Evolutionary conservation across 2,113 vertebrate genomes (phyloP).

Genomic region (Onychostruthus taczanowskii): DNA sequence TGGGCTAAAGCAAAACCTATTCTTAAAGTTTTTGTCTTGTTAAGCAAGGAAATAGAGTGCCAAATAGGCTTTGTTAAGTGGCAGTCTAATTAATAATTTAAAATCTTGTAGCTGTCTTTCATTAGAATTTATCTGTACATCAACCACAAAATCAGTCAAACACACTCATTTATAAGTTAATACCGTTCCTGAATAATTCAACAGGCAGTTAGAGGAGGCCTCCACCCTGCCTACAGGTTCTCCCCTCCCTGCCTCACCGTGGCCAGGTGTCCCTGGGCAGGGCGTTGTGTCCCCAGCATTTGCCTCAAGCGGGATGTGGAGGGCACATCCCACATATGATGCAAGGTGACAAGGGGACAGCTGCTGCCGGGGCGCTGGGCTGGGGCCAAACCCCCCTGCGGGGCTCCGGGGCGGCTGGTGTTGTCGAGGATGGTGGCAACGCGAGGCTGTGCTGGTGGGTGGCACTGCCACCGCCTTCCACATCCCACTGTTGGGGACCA

Average conservation of each 20-base stretch:
- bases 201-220: conserved; percentile 73
- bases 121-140: conserved; percentile 86
- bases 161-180: conserved; percentile 84
- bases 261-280: background rate
- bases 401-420: fast-evolving
- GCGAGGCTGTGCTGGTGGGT: background rate
- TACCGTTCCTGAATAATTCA: conserved; percentile 81
- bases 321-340: fast-evolving
- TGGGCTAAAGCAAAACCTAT: conserved; percentile 67
- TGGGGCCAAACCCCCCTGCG: fast-evolving
- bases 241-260: conserved; percentile 16
- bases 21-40: conserved; percentile 82
- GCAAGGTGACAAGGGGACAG: background rate
- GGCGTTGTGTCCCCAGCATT: fast-evolving
- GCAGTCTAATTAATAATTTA: conserved; percentile 85
- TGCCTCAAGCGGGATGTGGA: fast-evolving
- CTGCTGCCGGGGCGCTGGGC: fast-evolving
- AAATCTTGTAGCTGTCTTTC: conserved; percentile 84
- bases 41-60: conserved; percentile 82
- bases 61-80: conserved; percentile 84
- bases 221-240: conserved; percentile 59
- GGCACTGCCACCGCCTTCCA: background rate
- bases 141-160: conserved; percentile 86
- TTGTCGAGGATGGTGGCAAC: background rate
- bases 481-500: fast-evolving